phyloP scores from a whole-genome alignment of 2,888 invertebrate genomes.

The Meiosimyza platycephala region DNA sequence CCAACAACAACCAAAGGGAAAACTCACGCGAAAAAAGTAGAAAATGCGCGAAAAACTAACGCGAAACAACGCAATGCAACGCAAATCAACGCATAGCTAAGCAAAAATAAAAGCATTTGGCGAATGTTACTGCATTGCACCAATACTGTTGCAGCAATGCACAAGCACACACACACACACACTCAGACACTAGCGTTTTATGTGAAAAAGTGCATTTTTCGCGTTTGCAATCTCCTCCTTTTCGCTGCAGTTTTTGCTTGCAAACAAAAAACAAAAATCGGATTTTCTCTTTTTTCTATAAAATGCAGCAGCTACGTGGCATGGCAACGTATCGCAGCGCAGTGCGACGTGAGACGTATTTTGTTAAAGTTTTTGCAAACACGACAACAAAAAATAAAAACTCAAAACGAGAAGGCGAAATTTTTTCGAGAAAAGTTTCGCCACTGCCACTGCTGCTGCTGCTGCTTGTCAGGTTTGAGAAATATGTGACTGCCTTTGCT shows the following conservation, averaged over 20 bases:
- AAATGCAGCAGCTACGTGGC: neutral
- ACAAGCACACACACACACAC: neutral
- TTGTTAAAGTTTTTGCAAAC: conserved; percentile 19
- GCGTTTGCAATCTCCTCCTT: conserved; percentile 30
- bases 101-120: conserved; percentile 46
- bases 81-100: conserved; percentile 39
- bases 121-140: conserved; percentile 47
- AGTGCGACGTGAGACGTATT: conserved; percentile 41
- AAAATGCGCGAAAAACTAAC: conserved; percentile 35
- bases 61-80: conserved; percentile 44
- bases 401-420: neutral
- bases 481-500: conserved; percentile 10
- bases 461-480: conserved; percentile 35
- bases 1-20: neutral
- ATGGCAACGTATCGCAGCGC: conserved; percentile 29
- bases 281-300: conserved; percentile 36
- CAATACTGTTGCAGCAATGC: conserved; percentile 50
- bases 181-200: conserved; percentile 4
- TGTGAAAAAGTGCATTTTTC: conserved; percentile 20
- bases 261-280: conserved; percentile 40
- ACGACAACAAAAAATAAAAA: conserved; percentile 25
- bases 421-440: conserved; percentile 18
- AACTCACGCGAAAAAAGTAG: conserved; percentile 25
- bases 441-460: conserved; percentile 7
- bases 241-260: conserved; percentile 27